Percentiles rank a stretch among this genome's conserved stretches.
Evolutionary conservation across 2,797 vertebrate genomes (phyloP).

Genomic region (Telmatherina bonti): DNA sequence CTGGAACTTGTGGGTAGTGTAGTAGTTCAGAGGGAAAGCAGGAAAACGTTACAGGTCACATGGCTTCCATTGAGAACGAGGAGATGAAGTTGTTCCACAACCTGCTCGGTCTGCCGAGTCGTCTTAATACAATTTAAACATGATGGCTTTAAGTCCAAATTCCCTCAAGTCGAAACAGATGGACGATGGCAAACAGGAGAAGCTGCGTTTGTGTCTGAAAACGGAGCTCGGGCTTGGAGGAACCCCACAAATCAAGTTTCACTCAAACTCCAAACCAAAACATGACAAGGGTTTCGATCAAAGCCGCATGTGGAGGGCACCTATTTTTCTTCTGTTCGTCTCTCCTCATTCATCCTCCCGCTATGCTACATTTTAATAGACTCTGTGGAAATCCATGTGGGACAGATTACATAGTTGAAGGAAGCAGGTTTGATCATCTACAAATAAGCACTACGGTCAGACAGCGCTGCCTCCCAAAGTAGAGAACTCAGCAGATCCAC

Average conservation of each 20-base stretch:
- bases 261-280: slow-evolving; percentile 39
- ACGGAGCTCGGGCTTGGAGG: slow-evolving; percentile 20
- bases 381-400: slow-evolving; percentile 74
- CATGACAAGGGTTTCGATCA: slow-evolving; percentile 56
- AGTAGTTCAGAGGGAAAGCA: slow-evolving; percentile 3
- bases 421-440: slow-evolving; percentile 74
- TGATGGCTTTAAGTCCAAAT: slow-evolving; percentile 12
- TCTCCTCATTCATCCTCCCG: slow-evolving; percentile 25
- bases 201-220: slow-evolving; percentile 37
- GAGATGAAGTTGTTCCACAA: slow-evolving; percentile 5
- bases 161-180: slow-evolving; percentile 36
- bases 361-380: slow-evolving; percentile 57
- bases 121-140: slow-evolving; percentile 12
- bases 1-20: not conserved
- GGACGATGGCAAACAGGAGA: slow-evolving; percentile 18
- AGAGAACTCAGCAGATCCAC: slow-evolving; percentile 68
- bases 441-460: slow-evolving; percentile 72
- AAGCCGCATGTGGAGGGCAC: slow-evolving; percentile 55
- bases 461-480: slow-evolving; percentile 61
- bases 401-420: slow-evolving; percentile 73
- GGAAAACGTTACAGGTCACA: not conserved
- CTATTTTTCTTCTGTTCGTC: slow-evolving; percentile 41
- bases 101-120: slow-evolving; percentile 4
- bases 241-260: slow-evolving; percentile 65
- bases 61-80: not conserved